Conservation (phyloP, 1,140 invertebrate species). For the Odontomachus brunneus region DNA sequence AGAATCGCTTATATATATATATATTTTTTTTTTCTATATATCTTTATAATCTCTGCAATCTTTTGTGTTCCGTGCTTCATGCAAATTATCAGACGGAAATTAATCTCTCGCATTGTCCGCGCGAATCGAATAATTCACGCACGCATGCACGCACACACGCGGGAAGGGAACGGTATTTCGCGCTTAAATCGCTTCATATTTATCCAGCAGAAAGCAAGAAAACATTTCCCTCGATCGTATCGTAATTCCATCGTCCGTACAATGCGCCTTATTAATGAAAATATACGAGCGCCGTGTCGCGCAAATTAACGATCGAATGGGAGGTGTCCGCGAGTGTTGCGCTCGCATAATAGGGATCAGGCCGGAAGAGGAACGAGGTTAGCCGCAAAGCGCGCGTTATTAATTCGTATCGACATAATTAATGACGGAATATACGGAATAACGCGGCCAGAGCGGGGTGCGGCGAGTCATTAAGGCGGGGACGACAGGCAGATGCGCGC, state of each 20-base stretch:
- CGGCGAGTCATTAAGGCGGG: constrained; percentile 30
- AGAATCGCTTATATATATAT: too few species aligned
- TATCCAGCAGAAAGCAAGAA: neutral
- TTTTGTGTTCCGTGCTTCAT: too few species aligned
- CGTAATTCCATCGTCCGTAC: neutral
- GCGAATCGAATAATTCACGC: too few species aligned
- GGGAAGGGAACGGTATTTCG: too few species aligned
- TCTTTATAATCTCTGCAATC: too few species aligned
- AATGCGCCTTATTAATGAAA: constrained; percentile 26
- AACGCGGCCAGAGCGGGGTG: constrained; percentile 47
- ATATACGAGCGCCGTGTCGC: neutral
- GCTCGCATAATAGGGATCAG: constrained; percentile 9
- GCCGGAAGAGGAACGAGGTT: constrained; percentile 46
- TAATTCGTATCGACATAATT: constrained; percentile 67
- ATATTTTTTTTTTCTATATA: too few species aligned
- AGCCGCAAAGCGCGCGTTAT: constrained; percentile 51
- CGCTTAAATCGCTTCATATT: constrained; percentile 8
- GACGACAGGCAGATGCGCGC: constrained; percentile 6
- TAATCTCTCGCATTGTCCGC: too few species aligned
- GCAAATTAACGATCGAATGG: constrained; percentile 19
- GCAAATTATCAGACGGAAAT: too few species aligned
- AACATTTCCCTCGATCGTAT: neutral
- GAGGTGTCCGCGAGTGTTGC: constrained; percentile 31
- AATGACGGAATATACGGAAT: constrained; percentile 61
- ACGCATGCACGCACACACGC: too few species aligned